These are phyloP conservation scores for Apaloderma vittatum DNA, from an alignment of 2,113 vertebrate species.

Conservation along the genomic window DNA sequence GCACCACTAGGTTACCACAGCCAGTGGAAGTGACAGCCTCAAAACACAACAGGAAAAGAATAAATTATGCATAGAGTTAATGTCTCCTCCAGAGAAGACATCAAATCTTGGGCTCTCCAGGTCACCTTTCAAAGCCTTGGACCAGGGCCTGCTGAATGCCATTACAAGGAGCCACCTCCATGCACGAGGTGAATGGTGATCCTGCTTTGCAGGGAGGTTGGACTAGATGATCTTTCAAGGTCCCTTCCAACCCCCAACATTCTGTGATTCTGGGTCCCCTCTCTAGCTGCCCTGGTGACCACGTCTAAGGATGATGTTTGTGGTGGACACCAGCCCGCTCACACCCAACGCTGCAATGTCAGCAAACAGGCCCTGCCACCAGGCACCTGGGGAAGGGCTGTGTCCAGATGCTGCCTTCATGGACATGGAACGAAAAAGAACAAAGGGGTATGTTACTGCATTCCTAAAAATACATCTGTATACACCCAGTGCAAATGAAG, in stretches of 20 bases:
- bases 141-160: neutral
- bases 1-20: neutral
- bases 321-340: neutral
- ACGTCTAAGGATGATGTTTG: too few species aligned
- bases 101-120: neutral
- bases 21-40: neutral
- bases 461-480: neutral
- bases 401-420: neutral
- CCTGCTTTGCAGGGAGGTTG: too few species aligned
- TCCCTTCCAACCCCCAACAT: too few species aligned
- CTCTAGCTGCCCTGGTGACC: neutral
- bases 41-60: neutral
- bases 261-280: too few species aligned
- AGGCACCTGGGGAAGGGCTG: neutral
- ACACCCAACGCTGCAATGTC: neutral
- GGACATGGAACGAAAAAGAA: too few species aligned
- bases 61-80: neutral
- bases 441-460: neutral
- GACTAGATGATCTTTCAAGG: too few species aligned
- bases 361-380: neutral
- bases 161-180: neutral
- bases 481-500: too few species aligned
- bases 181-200: neutral
- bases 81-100: neutral
- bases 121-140: neutral